Conservation (phyloP, 2,888 invertebrate genomes). For the Volucella bombylans region DNA sequence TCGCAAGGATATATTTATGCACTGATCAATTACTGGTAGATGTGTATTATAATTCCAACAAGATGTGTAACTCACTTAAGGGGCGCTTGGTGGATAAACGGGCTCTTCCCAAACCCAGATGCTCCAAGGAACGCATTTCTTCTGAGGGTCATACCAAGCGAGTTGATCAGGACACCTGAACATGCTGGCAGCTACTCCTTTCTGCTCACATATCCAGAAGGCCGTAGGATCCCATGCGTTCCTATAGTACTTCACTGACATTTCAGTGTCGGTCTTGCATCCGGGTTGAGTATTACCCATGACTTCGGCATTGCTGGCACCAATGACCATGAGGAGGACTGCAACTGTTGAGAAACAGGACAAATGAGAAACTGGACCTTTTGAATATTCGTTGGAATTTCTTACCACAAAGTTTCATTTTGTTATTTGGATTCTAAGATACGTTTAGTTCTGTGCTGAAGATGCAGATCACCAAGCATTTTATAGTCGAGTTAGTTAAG, state of each 20-base stretch:
- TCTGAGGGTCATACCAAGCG: slow-evolving; percentile 29
- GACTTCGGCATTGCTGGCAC: not conserved
- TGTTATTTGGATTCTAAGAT: too few relatives aligned
- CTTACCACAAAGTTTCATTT: too few relatives aligned
- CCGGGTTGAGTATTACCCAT: slow-evolving; percentile 30
- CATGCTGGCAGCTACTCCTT: not conserved
- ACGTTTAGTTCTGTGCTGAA: too few relatives aligned
- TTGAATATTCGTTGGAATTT: too few relatives aligned
- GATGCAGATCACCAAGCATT: too few relatives aligned
- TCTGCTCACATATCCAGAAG: slow-evolving; percentile 9
- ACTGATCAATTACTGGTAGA: too few relatives aligned
- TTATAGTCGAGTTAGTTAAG: too few relatives aligned
- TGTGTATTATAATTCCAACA: not conserved
- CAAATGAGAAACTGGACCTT: too few relatives aligned
- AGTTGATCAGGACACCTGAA: slow-evolving; percentile 10
- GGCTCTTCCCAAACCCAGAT: slow-evolving; percentile 77
- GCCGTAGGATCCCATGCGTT: slow-evolving; percentile 33
- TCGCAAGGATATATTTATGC: too few relatives aligned
- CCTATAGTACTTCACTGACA: slow-evolving; percentile 6
- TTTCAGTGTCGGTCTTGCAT: slow-evolving; percentile 37
- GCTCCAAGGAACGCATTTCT: slow-evolving; percentile 77
- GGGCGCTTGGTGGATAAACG: slow-evolving; percentile 75
- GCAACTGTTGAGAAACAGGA: not conserved
- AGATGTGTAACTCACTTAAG: slow-evolving; percentile 10
- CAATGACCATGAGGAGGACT: slow-evolving; percentile 23